Evolutionary conservation across 2,888 invertebrate genomes (phyloP).

Genomic region (Eulithis testata): DNA sequence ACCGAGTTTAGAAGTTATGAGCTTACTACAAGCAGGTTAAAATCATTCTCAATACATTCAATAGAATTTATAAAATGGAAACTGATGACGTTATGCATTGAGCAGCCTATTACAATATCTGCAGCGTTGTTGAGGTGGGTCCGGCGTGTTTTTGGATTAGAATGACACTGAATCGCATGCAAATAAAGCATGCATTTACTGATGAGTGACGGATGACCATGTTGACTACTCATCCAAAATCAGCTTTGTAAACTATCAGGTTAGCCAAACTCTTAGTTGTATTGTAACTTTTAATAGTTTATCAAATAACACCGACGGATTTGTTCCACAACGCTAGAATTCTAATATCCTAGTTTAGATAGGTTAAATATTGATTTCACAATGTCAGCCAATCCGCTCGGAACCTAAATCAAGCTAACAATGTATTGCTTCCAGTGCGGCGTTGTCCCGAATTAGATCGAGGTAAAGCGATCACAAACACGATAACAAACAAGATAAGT

Average conservation of each 20-base stretch:
- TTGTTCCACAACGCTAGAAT: conserved; percentile 9
- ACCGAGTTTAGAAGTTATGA: conserved; percentile 28
- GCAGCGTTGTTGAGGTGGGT: not conserved
- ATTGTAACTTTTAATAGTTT: not conserved
- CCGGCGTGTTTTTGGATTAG: not conserved
- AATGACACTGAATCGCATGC: not conserved
- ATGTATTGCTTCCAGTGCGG: conserved; percentile 35
- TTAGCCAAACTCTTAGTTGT: too few relatives aligned
- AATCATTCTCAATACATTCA: conserved; percentile 15
- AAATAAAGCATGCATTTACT: too few relatives aligned
- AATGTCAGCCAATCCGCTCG: conserved; percentile 19
- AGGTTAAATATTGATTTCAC: conserved; percentile 20
- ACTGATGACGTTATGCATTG: not conserved
- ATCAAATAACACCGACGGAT: not conserved
- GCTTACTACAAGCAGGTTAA: conserved; percentile 28
- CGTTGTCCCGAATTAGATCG: conserved; percentile 66
- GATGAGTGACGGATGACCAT: too few relatives aligned
- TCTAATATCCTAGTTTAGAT: conserved; percentile 12
- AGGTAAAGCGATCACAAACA: conserved; percentile 68
- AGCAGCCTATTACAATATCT: not conserved
- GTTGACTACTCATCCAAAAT: not conserved
- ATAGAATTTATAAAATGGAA: conserved; percentile 8
- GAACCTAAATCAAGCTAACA: conserved; percentile 28
- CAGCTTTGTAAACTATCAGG: not conserved
- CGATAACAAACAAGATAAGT: conserved; percentile 64